Evolutionary conservation across 2,113 vertebrate species (phyloP), one percentile per base, ranked within the genome.

Genomic region (Smithornis capensis): DNA sequence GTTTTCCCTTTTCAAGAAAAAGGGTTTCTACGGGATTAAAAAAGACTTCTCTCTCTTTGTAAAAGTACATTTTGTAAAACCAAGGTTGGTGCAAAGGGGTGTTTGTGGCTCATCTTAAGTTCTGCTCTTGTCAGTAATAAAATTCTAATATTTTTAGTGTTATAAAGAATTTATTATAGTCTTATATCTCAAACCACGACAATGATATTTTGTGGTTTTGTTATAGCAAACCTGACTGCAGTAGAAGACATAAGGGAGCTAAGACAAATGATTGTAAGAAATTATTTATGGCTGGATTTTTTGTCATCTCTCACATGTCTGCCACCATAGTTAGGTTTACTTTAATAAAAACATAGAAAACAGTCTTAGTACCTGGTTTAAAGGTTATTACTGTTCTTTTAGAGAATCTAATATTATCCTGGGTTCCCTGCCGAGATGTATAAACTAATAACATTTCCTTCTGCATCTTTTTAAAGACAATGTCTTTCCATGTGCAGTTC

Each of bases 281-380:
- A 69, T 93, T 84, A 94, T 93, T 94, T 95, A 76, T 52, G 40
- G 25, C 14, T 73, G 74, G 42, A 37, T 90, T 85, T 89, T 90
- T 35, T 74, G 42, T 91, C 42, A 21, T 77, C 45, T 80, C 74
- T 57, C 59, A 69, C 0, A 0, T 83, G 67, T 27, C 62, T 50
- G 55, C 45, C 63, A 63, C 23, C 1, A 1, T 25, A 75, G 47
- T 42, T 56, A 42, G 8, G 38, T 83, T 95, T 92, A 52, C 35
- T 91, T 78, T 69, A 95, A 81, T 83, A 83, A 95, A 68, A 53
- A 75, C 60, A 68, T 18, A 29, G 40, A 31, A 78, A 88, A n/a
- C 33, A 70, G 40, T 47, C 67, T 64, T 27, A 49, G 38, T 60
- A 53, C 53, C 52, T 89, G 19, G 8, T 64, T 93, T 80, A 94